Evolutionary conservation across 2,888 invertebrate species (phyloP), one percentile per base, ranked within the genome.

Genomic region (Drosophila kuntzei): DNA sequence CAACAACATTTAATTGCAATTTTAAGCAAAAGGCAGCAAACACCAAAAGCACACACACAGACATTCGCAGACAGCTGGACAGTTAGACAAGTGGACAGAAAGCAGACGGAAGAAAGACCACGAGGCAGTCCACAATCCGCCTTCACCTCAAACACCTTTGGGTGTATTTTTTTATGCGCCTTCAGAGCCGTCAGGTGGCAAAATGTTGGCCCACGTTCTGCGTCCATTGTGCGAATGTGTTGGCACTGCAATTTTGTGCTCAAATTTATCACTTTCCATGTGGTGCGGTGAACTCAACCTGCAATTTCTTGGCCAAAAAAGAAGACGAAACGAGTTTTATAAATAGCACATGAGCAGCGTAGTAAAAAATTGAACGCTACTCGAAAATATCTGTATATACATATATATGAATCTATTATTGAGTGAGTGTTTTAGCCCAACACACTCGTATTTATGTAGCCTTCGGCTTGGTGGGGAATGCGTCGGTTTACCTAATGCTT

Each of bases 1-100:
- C 64, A 43, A 43, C 57, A 66, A 53, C 71, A 71, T 78, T 64
- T 75, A 78, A 79, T 78, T 80, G 75, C 69, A 78, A 69, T 63
- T 67, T 47, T 46, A 61, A 65, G 58, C 54, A 58, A 36, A 53
- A 39, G 49, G 54, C 49, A 50, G 18, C 34, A 44, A 20, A 57
- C 12, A 41, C 49, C 12, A 37, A 59, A 60, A 34, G 47, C 32
- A 29, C 44, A 25, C 29, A 43, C 36, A 49, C 11, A 20, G 20
- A 27, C 25, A 59, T 29, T 53, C 6, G 20, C 16, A 50, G 3
- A 20, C 14, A 32, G 9, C 14, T n/a, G 29, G 16, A 43, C 9
- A 51, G 27, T 18, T 43, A 12, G 4, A 34, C 44, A 51, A 22
- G 29, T 5, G 51, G 55, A 44, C 32, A 43, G 14, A 12, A 14